A percentile compares a stretch with the other conserved stretches of the same genome.
phyloP scores from a whole-genome alignment of 2,888 invertebrate species.

The Cheilosia impressa region DNA sequence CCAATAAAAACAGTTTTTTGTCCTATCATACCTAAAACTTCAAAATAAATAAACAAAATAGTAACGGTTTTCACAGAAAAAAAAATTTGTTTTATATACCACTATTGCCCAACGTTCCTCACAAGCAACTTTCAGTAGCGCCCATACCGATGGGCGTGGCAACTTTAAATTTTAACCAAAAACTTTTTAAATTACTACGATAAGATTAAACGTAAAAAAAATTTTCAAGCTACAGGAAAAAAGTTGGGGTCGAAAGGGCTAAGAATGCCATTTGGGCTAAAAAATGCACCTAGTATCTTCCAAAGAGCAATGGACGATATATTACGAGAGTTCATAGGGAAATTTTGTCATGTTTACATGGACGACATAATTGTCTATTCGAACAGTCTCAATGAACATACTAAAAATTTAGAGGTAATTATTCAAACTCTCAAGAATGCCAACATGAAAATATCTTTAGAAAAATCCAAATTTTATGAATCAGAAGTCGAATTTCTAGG shows the following conservation, averaged over 20 bases:
- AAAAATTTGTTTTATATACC: background rate
- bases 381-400: no score
- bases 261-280: slow-evolving; percentile 9
- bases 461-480: no score
- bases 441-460: no score
- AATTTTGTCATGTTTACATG: background rate
- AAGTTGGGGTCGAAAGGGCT: slow-evolving; percentile 8
- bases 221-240: background rate
- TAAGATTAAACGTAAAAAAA: slow-evolving; percentile 2
- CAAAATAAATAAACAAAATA: background rate
- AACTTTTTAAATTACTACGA: background rate
- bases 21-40: background rate
- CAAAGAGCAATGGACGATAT: slow-evolving; percentile 22
- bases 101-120: background rate
- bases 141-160: slow-evolving; percentile 11
- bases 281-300: slow-evolving; percentile 10
- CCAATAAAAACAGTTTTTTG: background rate
- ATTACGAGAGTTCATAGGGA: background rate
- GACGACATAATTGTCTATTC: no score
- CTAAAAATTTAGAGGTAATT: no score
- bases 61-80: background rate
- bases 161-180: background rate
- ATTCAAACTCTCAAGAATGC: no score
- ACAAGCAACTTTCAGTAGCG: background rate
- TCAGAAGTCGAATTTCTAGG: no score